phyloP scores from a whole-genome alignment of 2,113 vertebrate genomes.

The Hymenochirus boettgeri region DNA sequence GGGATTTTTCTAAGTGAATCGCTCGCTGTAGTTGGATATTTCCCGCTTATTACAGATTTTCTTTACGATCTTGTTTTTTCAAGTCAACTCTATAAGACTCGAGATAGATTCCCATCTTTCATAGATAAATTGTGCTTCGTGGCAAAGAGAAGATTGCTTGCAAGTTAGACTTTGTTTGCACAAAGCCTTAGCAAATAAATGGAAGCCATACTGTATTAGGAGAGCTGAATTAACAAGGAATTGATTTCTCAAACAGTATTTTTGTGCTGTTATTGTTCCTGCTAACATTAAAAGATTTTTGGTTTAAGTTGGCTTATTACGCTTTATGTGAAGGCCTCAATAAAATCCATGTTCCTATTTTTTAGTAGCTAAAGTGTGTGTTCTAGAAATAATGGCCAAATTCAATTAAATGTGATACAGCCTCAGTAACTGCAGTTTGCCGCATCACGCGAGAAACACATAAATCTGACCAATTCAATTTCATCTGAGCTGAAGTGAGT shows the following conservation, averaged over 20 bases:
- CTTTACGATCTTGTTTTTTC: neutral
- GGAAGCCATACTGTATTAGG: neutral
- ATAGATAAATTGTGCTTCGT: neutral
- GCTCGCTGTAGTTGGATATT: conserved; percentile 13
- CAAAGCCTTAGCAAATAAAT: neutral
- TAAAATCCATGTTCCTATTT: no score
- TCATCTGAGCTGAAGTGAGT: no score
- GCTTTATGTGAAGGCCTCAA: no score
- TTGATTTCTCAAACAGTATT: neutral
- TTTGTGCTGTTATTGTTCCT: no score
- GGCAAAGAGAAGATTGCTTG: neutral
- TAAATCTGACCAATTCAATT: no score
- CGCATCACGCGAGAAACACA: no score
- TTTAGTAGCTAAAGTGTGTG: no score
- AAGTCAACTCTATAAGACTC: neutral
- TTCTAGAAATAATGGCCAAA: no score
- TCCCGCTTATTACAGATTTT: neutral
- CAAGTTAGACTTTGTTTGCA: neutral
- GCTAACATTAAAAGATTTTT: no score
- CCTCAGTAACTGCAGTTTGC: no score
- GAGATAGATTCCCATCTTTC: neutral
- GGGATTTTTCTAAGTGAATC: conserved; percentile 24
- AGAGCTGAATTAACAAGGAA: neutral
- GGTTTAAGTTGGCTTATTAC: no score
- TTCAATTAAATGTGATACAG: no score